Conservation (phyloP, 1,140 invertebrate species). For the Scaptomyza montana region DNA sequence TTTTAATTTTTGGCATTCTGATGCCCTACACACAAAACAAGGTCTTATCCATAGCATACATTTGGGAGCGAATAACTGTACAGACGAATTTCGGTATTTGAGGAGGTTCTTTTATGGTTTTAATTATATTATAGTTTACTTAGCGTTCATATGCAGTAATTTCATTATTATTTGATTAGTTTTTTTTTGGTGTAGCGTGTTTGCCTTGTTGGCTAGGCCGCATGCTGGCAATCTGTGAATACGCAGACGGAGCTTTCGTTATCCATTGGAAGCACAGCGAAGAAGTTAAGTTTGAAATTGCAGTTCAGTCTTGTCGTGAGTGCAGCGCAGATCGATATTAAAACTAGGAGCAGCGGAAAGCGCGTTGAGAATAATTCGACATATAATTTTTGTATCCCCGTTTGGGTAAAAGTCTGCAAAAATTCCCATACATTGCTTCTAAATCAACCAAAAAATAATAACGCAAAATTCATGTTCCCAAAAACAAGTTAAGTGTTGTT, state of each 20-base stretch:
- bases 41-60: conserved; percentile 43
- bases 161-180: background rate
- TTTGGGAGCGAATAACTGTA: conserved; percentile 2
- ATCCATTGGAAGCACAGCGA: conserved; percentile 76
- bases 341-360: conserved; percentile 62
- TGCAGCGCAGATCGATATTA: conserved; percentile 83
- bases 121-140: background rate
- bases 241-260: conserved; percentile 71
- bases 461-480: conserved; percentile 12
- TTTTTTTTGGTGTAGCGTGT: conserved; percentile 24
- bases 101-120: background rate
- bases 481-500: conserved; percentile 17
- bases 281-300: conserved; percentile 82
- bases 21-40: conserved; percentile 54
- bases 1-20: conserved; percentile 80
- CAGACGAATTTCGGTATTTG: too few species aligned
- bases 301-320: conserved; percentile 83
- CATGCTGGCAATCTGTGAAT: conserved; percentile 42
- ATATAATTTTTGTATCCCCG: conserved; percentile 62
- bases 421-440: conserved; percentile 23
- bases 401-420: conserved; percentile 47
- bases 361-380: conserved; percentile 61
- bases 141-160: background rate
- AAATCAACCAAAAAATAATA: conserved; percentile 6
- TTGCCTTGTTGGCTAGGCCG: conserved; percentile 39